These are phyloP conservation scores for Drosophila pruinosa DNA, from an alignment of 1,140 invertebrate species.

Conservation along the genomic window DNA sequence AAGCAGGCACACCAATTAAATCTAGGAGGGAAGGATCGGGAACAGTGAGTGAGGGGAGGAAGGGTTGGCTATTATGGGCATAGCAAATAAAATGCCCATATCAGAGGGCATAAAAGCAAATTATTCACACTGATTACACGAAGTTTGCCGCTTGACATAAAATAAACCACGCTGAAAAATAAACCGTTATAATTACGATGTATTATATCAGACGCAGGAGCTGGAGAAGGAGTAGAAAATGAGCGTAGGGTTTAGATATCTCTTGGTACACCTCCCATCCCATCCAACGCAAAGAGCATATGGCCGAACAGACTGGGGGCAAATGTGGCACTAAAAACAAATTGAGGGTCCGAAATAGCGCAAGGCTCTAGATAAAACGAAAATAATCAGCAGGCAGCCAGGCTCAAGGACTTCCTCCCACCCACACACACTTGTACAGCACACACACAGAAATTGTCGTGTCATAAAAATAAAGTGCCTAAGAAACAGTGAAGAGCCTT, in stretches of 20 bases:
- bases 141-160: slow-evolving; percentile 66
- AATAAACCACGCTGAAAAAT: slow-evolving; percentile 67
- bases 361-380: slow-evolving; percentile 76
- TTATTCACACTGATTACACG: slow-evolving; percentile 78
- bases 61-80: slow-evolving; percentile 42
- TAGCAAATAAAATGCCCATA: slow-evolving; percentile 64
- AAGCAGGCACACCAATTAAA: slow-evolving; percentile 58
- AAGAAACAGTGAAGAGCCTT: slow-evolving; percentile 42
- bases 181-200: slow-evolving; percentile 76
- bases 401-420: slow-evolving; percentile 52
- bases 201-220: slow-evolving; percentile 37
- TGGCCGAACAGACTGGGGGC: slow-evolving; percentile 17
- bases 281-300: too few relatives aligned
- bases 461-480: slow-evolving; percentile 77
- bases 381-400: slow-evolving; percentile 77
- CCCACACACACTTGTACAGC: neutral
- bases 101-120: slow-evolving; percentile 62
- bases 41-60: slow-evolving; percentile 8
- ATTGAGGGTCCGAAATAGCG: slow-evolving; percentile 76
- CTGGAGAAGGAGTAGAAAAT: neutral
- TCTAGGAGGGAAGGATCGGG: neutral
- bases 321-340: slow-evolving; percentile 73
- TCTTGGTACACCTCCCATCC: neutral
- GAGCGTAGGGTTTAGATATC: neutral
- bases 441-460: slow-evolving; percentile 57